A percentile compares a stretch with the other conserved stretches of the same genome.
Evolutionary conservation across 2,888 invertebrate species (phyloP).

Genomic region (Priocnemis perturbator): DNA sequence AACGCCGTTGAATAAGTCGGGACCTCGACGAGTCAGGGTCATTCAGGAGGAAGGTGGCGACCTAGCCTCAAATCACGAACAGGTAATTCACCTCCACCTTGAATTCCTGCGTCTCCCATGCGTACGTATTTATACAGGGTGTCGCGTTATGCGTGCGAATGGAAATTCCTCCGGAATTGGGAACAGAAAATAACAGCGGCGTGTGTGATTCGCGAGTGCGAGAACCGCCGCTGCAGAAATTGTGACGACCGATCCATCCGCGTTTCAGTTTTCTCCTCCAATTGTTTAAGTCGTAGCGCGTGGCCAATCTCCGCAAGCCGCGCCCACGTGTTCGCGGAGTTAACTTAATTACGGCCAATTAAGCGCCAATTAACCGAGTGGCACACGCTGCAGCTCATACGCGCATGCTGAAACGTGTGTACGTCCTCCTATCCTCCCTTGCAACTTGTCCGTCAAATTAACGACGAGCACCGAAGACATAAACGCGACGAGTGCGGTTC

Average conservation of each 20-base stretch:
- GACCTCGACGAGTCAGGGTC: constrained; percentile 59
- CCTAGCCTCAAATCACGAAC: constrained; percentile 61
- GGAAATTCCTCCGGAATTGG: no score
- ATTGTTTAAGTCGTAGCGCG: constrained; percentile 37
- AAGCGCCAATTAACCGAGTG: constrained; percentile 68
- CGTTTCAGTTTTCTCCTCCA: constrained; percentile 35
- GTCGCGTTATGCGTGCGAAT: constrained; percentile 16
- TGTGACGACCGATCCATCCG: not conserved
- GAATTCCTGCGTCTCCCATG: constrained; percentile 45
- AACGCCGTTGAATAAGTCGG: constrained; percentile 33
- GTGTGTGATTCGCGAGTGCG: no score
- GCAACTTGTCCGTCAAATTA: constrained; percentile 52
- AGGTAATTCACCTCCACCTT: constrained; percentile 69
- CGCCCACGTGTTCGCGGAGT: constrained; percentile 55
- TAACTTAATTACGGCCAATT: constrained; percentile 71
- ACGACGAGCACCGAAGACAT: constrained; percentile 39
- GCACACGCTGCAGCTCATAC: constrained; percentile 40
- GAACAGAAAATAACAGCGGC: no score
- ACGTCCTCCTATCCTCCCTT: constrained; percentile 23
- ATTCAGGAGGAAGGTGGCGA: constrained; percentile 47
- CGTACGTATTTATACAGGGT: not conserved
- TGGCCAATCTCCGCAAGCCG: constrained; percentile 52
- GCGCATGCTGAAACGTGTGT: constrained; percentile 31
- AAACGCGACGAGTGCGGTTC: constrained; percentile 30
- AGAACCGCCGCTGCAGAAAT: no score